Conservation (phyloP, 2,888 invertebrate genomes). For the Agrotis ipsilon region DNA sequence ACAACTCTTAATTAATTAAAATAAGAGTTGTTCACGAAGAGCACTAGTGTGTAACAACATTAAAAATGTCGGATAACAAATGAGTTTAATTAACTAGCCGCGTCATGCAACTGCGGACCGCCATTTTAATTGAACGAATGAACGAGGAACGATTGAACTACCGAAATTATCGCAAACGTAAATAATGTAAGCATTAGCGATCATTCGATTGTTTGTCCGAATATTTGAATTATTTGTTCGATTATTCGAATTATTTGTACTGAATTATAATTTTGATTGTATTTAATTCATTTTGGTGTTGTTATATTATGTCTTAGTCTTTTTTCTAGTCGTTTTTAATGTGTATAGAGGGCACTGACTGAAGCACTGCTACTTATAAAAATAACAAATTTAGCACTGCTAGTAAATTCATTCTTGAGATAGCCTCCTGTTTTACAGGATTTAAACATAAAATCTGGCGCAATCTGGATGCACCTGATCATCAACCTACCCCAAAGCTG, state of each 20-base stretch:
- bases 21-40: slow-evolving; percentile 45
- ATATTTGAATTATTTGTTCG: slow-evolving; percentile 22
- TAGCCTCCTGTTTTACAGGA: background rate
- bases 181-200: slow-evolving; percentile 49
- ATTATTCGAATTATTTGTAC: slow-evolving; percentile 24
- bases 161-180: slow-evolving; percentile 40
- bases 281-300: slow-evolving; percentile 1
- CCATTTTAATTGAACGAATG: slow-evolving; percentile 63
- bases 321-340: slow-evolving; percentile 20
- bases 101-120: slow-evolving; percentile 46
- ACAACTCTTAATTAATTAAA: slow-evolving; percentile 39
- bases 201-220: slow-evolving; percentile 33
- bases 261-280: slow-evolving; percentile 17
- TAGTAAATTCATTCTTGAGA: background rate
- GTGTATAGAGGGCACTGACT: background rate
- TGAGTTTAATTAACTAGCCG: slow-evolving; percentile 60
- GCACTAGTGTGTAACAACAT: slow-evolving; percentile 46
- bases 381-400: background rate
- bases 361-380: background rate
- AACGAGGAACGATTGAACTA: slow-evolving; percentile 46
- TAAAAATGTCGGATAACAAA: slow-evolving; percentile 60
- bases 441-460: background rate
- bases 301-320: background rate
- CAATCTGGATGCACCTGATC: no score
- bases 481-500: no score